Evolutionary conservation across 2,888 invertebrate species (phyloP).

Genomic region (Julus scandinavius): DNA sequence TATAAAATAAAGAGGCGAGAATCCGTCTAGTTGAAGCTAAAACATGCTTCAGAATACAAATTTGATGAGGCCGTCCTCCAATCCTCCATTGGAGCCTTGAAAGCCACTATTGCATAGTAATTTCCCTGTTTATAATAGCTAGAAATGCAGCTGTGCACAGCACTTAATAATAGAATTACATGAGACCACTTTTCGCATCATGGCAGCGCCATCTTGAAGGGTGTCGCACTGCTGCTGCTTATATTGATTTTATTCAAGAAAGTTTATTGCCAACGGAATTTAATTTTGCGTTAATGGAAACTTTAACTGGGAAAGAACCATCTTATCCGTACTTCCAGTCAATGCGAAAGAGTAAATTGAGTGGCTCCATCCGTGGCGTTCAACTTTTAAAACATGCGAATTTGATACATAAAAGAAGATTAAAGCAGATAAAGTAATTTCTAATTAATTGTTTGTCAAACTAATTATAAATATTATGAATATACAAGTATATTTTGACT

Average conservation of each 20-base stretch:
- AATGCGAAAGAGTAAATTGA: not conserved
- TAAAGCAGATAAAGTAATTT: too few species aligned
- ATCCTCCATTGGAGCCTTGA: not conserved
- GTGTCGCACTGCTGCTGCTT: not conserved
- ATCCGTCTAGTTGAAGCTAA: not conserved
- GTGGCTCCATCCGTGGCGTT: not conserved
- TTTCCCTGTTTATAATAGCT: constrained; percentile 24
- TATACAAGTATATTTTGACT: too few species aligned
- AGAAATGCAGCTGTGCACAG: constrained; percentile 22
- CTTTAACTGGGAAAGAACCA: not conserved
- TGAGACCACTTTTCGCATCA: constrained; percentile 42
- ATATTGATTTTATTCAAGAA: constrained; percentile 25
- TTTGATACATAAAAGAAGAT: too few species aligned
- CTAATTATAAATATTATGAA: too few species aligned
- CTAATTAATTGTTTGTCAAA: too few species aligned
- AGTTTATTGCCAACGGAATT: not conserved
- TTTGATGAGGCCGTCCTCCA: not conserved
- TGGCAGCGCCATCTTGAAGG: constrained; percentile 38
- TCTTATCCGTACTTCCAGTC: not conserved
- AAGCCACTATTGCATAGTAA: not conserved
- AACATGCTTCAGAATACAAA: not conserved
- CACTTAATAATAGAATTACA: constrained; percentile 38
- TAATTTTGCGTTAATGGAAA: constrained; percentile 13
- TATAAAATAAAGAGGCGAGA: not conserved
- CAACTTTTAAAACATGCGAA: too few species aligned